Percentiles rank a stretch among this genome's conserved stretches.
Evolutionary conservation across 2,113 vertebrate genomes (phyloP).

Genomic region (Lophotis ruficrista): DNA sequence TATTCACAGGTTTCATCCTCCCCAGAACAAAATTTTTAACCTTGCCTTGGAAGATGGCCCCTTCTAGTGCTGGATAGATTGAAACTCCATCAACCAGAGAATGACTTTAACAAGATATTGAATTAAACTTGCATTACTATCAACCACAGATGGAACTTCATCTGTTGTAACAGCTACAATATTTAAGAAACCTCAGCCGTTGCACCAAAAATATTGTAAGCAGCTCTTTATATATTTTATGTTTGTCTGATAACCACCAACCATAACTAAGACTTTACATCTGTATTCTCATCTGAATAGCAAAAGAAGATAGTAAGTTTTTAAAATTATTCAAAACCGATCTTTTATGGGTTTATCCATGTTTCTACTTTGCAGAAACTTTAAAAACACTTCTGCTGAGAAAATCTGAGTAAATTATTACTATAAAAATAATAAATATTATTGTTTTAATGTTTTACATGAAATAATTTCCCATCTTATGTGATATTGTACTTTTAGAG

Average conservation of each 20-base stretch:
- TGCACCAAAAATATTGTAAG: constrained; percentile 45
- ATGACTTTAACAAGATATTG: not conserved
- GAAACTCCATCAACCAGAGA: constrained; percentile 21
- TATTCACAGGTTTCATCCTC: not conserved
- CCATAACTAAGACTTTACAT: not conserved
- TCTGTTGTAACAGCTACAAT: constrained; percentile 44
- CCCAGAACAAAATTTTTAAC: not conserved
- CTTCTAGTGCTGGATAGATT: not conserved
- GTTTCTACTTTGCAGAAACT: not conserved
- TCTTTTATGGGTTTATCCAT: not conserved
- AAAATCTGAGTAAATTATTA: not conserved
- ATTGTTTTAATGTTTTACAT: not conserved
- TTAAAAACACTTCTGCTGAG: not conserved
- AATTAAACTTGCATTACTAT: constrained; percentile 21
- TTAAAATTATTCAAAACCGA: not conserved
- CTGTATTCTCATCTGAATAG: not conserved
- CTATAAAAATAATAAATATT: not conserved
- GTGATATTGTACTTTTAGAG: not conserved
- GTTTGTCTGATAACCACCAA: not conserved
- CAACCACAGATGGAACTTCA: constrained; percentile 41
- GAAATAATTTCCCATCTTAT: not conserved
- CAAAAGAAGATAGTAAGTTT: not conserved
- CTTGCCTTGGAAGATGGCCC: not conserved
- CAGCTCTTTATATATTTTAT: not conserved
- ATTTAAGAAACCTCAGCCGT: constrained; percentile 11